Evolutionary conservation across 2,113 vertebrate genomes (phyloP), one percentile per base, ranked within the genome.

Genomic region (Atherinomorus stipes): DNA sequence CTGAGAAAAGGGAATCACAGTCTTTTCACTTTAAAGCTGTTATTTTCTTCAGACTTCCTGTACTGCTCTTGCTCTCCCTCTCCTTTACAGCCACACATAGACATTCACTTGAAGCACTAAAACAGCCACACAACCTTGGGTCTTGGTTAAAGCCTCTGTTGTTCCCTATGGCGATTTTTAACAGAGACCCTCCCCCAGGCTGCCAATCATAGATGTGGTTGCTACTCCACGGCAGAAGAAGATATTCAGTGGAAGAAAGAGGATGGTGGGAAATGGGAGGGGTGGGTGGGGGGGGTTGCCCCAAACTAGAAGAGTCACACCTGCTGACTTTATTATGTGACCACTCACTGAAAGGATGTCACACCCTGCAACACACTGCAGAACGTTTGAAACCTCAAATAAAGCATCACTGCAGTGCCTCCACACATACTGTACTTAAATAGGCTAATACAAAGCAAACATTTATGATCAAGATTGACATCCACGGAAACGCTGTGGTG

Each of bases 381-480:
- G 58, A 42, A 18, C 19, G 23, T 58, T 12, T 26, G 38, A 76
- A 65, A 52, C 31, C 15, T 57, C 37, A 6, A 15, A 12, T 71
- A 11, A 10, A 54, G 65, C 5, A 57, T 25, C 37, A 19, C 19
- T 47, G 23, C 68, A 56, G 56, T 3, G 15, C 22, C 50, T 49
- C 11, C 49, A 56, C 42, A 58, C 42, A 72, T 22, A 69, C 44
- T 6, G 19, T 57, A 62, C 69, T 80, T 81, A 81, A 85, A 80
- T 64, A n/a, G 4, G 45, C 62, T 85, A 88, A 87, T 77, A 74
- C 47, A 87, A 89, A 86, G 82, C 75, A 82, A 91, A 89, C 76
- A 88, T 86, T 61, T 86, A 63, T 86, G 81, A 85, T 89, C 74
- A 86, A 89, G 85, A 87, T 84, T 89, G 89, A 88, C 88, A 90